Evolutionary conservation across 2,888 invertebrate genomes (phyloP).

Genomic region (Nysson spinosus): DNA sequence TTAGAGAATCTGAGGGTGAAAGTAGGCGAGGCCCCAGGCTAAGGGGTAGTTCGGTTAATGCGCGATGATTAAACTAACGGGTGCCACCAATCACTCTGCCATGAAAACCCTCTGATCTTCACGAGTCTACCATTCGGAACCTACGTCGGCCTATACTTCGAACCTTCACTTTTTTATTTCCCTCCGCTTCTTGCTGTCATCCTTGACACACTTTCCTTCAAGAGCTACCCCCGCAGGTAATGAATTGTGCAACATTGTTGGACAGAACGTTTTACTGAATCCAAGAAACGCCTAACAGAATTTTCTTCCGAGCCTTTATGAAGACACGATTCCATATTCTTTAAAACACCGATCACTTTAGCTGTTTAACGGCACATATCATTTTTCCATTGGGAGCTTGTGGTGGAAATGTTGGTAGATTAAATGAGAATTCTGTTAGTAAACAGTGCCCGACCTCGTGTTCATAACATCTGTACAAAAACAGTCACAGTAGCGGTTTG

Average conservation of each 20-base stretch:
- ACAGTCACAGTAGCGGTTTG: no score
- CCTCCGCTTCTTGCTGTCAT: slow-evolving; percentile 22
- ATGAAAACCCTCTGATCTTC: slow-evolving; percentile 69
- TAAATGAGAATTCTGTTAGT: no score
- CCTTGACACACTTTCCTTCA: slow-evolving; percentile 27
- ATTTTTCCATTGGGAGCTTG: no score
- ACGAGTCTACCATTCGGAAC: slow-evolving; percentile 46
- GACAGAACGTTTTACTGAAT: no score
- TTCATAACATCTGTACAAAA: no score
- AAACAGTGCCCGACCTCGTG: no score
- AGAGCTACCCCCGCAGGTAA: neutral
- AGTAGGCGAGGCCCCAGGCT: slow-evolving; percentile 66
- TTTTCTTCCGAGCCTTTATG: no score
- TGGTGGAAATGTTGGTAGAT: no score
- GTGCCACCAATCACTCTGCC: slow-evolving; percentile 75
- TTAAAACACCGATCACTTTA: no score
- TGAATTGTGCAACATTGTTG: neutral
- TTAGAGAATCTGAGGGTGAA: slow-evolving; percentile 71
- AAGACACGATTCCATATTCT: no score
- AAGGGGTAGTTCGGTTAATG: slow-evolving; percentile 74
- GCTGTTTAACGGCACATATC: no score
- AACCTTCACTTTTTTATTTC: slow-evolving; percentile 52
- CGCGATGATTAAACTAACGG: slow-evolving; percentile 77
- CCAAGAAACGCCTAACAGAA: no score
- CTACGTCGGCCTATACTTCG: slow-evolving; percentile 53